Conservation (phyloP, 2,113 vertebrate species). For the Crotalus helleri region DNA sequence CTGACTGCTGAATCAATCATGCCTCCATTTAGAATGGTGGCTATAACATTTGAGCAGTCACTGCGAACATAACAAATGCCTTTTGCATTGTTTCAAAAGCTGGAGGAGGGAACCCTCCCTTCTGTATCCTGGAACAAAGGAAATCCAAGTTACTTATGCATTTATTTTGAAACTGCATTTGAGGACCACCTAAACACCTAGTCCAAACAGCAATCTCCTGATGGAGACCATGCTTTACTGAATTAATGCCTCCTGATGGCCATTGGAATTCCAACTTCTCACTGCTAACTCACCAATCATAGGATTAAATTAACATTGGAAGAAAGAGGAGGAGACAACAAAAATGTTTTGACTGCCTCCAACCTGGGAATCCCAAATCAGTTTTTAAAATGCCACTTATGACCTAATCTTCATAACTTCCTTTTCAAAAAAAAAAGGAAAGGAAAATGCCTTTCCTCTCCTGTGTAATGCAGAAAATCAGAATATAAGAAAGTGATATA, state of each 20-base stretch:
- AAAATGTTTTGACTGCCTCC: slow-evolving; percentile 4
- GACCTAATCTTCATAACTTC: background rate
- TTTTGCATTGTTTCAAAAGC: slow-evolving; percentile 25
- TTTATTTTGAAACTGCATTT: slow-evolving; percentile 47
- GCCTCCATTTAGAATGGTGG: background rate
- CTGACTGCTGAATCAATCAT: background rate
- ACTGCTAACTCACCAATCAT: slow-evolving; percentile 28
- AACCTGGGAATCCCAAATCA: background rate
- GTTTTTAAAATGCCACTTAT: background rate
- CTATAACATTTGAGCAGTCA: slow-evolving; percentile 30
- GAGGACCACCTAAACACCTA: slow-evolving; percentile 40
- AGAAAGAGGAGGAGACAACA: background rate
- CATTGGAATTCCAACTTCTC: slow-evolving; percentile 8
- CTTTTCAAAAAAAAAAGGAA: background rate
- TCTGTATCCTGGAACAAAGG: slow-evolving; percentile 40
- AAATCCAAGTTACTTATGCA: slow-evolving; percentile 24
- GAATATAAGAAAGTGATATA: background rate
- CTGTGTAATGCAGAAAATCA: background rate
- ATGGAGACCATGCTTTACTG: slow-evolving; percentile 21
- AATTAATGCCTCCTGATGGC: background rate
- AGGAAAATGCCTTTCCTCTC: background rate
- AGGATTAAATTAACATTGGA: slow-evolving; percentile 19
- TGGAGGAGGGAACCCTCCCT: slow-evolving; percentile 34
- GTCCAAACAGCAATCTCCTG: slow-evolving; percentile 22
- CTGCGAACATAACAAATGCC: slow-evolving; percentile 46